Percentiles rank a stretch among this genome's conserved stretches.
These are phyloP conservation scores for Parasteatoda tepidariorum DNA, from an alignment of 1,140 invertebrate genomes.

Conservation along the genomic window DNA sequence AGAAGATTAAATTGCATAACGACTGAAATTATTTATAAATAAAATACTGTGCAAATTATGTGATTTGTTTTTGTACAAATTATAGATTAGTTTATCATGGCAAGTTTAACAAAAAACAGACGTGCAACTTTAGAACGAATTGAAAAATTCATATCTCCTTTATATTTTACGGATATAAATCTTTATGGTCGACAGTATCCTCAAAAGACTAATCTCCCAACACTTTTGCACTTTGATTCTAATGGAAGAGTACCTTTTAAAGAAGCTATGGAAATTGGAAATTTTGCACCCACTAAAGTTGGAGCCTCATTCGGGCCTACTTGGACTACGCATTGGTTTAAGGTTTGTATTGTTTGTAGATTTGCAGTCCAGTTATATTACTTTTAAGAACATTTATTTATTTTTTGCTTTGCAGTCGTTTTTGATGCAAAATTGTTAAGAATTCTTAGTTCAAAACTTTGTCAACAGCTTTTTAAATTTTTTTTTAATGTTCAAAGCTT, in stretches of 20 bases:
- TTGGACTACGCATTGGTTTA: conserved; percentile 73
- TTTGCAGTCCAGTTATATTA: neutral
- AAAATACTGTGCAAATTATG: too few relatives aligned
- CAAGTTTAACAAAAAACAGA: conserved; percentile 69
- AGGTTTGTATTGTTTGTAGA: conserved; percentile 60
- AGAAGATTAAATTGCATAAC: too few relatives aligned
- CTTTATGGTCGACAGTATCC: conserved; percentile 67
- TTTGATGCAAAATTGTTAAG: too few relatives aligned
- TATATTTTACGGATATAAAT: conserved; percentile 70
- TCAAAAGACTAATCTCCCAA: conserved; percentile 27
- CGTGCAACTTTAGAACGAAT: conserved; percentile 71
- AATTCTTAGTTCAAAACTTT: too few relatives aligned
- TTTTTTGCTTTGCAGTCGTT: too few relatives aligned
- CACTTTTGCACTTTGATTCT: conserved; percentile 61
- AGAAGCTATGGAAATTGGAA: conserved; percentile 65
- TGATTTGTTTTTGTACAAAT: too few relatives aligned
- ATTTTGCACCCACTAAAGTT: conserved; percentile 65
- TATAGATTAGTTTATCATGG: too few relatives aligned
- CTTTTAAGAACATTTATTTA: too few relatives aligned
- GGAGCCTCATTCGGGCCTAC: conserved; percentile 71
- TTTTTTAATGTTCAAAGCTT: too few relatives aligned
- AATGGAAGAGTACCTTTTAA: conserved; percentile 66
- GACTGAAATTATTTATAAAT: too few relatives aligned
- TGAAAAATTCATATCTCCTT: conserved; percentile 71
- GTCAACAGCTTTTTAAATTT: too few relatives aligned